Evolutionary conservation across 35 echinoderm and acorn worm species (phyloP).

Genomic region (Acanthaster planci): DNA sequence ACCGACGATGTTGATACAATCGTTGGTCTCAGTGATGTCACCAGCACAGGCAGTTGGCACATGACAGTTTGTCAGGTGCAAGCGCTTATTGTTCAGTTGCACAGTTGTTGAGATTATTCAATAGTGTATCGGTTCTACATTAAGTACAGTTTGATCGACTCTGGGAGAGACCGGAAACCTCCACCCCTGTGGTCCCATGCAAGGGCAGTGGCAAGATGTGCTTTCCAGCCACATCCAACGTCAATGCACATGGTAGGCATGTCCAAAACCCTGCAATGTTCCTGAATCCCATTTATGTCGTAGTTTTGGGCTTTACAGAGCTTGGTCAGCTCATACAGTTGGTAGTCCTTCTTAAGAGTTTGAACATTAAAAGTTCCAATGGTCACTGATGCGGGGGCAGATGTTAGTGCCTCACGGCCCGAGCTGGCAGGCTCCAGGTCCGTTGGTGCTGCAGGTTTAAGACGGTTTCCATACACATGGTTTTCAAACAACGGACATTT

Average conservation of each 20-base stretch:
- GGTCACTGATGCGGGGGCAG: constrained; percentile 2
- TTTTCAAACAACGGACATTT: not conserved
- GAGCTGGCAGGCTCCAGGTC: constrained; percentile 5
- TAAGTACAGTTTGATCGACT: constrained; percentile 7
- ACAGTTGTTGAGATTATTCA: constrained; percentile 31
- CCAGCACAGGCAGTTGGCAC: constrained; percentile 37
- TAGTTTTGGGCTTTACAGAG: constrained; percentile 23
- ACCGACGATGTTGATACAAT: constrained; percentile 40
- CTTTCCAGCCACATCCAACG: constrained; percentile 38
- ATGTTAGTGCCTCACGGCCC: not conserved
- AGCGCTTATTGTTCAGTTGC: constrained; percentile 9
- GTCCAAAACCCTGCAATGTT: constrained; percentile 25
- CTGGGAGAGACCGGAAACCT: constrained; percentile 28
- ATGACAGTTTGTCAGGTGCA: constrained; percentile 36
- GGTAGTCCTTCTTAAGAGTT: constrained; percentile 27
- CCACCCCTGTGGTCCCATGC: constrained; percentile 19
- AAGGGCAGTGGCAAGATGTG: constrained; percentile 36
- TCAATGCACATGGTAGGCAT: constrained; percentile 34
- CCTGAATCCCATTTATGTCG: constrained; percentile 41
- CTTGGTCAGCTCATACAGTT: constrained; percentile 41
- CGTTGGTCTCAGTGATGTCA: constrained; percentile 5
- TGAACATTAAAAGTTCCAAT: constrained; percentile 44
- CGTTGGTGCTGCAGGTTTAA: constrained; percentile 5
- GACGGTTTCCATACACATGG: not conserved
- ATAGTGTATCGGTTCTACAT: constrained; percentile 28